A percentile compares a stretch with the other conserved stretches of the same genome.
phyloP scores from a whole-genome alignment of 1,140 invertebrate species.

The Parasteatoda tepidariorum region DNA sequence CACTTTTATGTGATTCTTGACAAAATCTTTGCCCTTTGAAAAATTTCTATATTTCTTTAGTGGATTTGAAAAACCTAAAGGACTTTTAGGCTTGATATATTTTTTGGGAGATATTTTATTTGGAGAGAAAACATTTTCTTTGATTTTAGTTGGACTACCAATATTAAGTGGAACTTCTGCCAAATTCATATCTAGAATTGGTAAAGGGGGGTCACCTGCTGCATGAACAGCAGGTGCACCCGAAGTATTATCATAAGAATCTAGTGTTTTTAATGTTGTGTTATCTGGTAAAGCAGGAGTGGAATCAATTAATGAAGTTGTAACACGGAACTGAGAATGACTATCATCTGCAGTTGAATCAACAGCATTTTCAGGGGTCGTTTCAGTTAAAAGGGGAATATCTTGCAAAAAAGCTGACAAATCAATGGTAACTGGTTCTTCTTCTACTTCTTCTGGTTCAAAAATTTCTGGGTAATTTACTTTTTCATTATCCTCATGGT shows the following conservation, averaged over 20 bases:
- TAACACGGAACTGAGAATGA: constrained; percentile 49
- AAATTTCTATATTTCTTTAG: constrained; percentile 28
- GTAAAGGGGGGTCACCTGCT: no score
- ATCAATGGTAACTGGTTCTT: constrained; percentile 43
- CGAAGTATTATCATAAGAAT: no score
- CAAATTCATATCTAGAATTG: no score
- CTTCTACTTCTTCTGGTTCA: constrained; percentile 16
- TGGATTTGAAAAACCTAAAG: constrained; percentile 4
- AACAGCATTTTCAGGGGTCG: not conserved
- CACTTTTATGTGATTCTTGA: constrained; percentile 19
- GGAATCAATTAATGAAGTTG: not conserved
- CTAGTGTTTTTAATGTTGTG: no score
- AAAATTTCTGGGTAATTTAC: not conserved
- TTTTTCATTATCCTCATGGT: not conserved
- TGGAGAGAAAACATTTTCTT: not conserved
- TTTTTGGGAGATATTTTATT: not conserved
- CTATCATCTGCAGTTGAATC: constrained; percentile 16
- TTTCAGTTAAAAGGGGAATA: constrained; percentile 31
- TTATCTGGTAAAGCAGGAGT: no score
- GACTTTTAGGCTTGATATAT: not conserved
- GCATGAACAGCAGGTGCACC: no score
- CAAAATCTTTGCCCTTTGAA: constrained; percentile 19
- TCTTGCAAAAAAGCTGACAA: constrained; percentile 29
- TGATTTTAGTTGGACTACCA: no score
- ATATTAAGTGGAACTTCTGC: no score